Conservation (phyloP, 2,888 invertebrate species). For the Drosophila vallismaia region DNA sequence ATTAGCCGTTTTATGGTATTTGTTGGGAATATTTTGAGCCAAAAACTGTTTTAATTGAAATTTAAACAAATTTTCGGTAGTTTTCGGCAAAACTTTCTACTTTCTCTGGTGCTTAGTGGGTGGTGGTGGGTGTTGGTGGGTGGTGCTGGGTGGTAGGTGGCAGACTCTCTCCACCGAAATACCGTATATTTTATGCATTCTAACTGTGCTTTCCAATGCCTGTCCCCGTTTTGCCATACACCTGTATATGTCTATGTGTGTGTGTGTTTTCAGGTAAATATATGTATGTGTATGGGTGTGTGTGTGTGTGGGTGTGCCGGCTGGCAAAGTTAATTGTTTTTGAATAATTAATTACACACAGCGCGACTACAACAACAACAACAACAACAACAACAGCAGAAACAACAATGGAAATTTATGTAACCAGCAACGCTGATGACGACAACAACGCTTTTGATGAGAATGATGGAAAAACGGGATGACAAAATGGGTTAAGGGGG, state of each 20-base stretch:
- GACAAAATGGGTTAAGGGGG: background rate
- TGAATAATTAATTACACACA: constrained; percentile 68
- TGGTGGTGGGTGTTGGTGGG: background rate
- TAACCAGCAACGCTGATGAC: constrained; percentile 21
- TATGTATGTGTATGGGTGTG: background rate
- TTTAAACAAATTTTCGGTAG: constrained; percentile 28
- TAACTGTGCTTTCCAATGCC: constrained; percentile 55
- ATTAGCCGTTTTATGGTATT: background rate
- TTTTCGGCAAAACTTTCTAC: constrained; percentile 35
- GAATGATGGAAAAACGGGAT: background rate
- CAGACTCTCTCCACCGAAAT: background rate
- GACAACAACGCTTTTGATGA: constrained; percentile 10
- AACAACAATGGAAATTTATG: constrained; percentile 39
- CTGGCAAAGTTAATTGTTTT: constrained; percentile 66
- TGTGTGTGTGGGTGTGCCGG: constrained; percentile 5
- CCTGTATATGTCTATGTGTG: background rate
- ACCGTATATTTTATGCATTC: constrained; percentile 55
- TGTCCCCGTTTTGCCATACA: constrained; percentile 16
- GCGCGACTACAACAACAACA: constrained; percentile 23
- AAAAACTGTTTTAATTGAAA: constrained; percentile 35
- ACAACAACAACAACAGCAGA: background rate
- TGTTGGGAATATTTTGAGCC: background rate
- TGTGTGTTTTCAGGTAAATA: background rate
- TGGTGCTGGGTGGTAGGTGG: background rate
- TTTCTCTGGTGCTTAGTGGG: background rate